Evolutionary conservation across 2,888 invertebrate genomes (phyloP).

Genomic region (Lamellibrachia columna): DNA sequence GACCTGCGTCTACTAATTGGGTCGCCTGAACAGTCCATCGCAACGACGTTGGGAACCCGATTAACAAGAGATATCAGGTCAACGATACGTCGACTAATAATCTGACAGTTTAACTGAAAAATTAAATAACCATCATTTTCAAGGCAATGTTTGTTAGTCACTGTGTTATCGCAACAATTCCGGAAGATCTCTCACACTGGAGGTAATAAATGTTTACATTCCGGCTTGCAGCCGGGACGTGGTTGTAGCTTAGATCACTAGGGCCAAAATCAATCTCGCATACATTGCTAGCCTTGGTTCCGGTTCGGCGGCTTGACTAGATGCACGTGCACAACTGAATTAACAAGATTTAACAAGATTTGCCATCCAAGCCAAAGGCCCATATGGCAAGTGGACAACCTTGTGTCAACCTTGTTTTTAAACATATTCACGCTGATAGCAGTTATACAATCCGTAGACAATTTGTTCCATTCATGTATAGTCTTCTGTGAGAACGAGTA

Average conservation of each 20-base stretch:
- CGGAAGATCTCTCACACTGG: neutral
- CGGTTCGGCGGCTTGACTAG: too few species aligned
- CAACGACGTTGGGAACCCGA: neutral
- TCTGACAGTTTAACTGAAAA: neutral
- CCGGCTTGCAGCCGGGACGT: neutral
- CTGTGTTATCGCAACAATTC: neutral
- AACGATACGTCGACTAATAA: neutral
- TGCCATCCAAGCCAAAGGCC: too few species aligned
- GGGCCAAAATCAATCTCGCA: neutral
- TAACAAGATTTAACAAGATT: too few species aligned
- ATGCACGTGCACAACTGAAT: too few species aligned
- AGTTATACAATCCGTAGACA: too few species aligned
- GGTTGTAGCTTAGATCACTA: neutral
- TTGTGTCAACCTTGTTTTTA: too few species aligned
- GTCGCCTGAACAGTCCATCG: neutral
- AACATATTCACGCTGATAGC: too few species aligned
- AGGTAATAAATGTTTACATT: neutral
- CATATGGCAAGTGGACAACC: too few species aligned
- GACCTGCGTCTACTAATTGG: neutral
- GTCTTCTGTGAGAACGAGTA: too few species aligned
- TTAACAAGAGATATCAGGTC: neutral
- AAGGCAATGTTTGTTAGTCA: neutral
- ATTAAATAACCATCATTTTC: neutral
- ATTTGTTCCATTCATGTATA: too few species aligned
- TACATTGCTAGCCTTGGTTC: too few species aligned